phyloP scores from a whole-genome alignment of 2,888 invertebrate species.

The Rhamphomyia laevipes region DNA sequence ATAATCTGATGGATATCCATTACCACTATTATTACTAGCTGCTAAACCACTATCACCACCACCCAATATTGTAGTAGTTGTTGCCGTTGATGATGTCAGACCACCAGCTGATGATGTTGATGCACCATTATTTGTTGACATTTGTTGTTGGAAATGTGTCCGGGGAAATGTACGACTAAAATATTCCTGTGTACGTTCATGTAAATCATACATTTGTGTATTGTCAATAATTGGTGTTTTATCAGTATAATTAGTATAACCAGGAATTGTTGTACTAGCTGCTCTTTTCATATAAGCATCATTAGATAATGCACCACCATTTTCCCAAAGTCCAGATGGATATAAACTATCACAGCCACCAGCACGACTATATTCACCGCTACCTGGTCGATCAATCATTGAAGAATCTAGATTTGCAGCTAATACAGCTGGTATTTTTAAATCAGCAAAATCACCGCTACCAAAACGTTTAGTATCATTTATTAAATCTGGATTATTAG shows the following conservation, averaged over 20 bases:
- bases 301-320: constrained; percentile 27
- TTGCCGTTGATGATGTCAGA: constrained; percentile 8
- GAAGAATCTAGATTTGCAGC: constrained; percentile 40
- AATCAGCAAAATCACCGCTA: constrained; percentile 39
- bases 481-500: constrained; percentile 76
- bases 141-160: constrained; percentile 27
- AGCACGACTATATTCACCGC: constrained; percentile 68
- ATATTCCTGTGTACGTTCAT: constrained; percentile 40
- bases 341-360: constrained; percentile 62
- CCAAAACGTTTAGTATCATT: constrained; percentile 65
- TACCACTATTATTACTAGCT: constrained; percentile 15
- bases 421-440: constrained; percentile 27
- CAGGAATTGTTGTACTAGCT: constrained; percentile 44
- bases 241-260: constrained; percentile 51
- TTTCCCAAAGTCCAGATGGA: constrained; percentile 70
- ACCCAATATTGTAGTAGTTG: constrained; percentile 7
- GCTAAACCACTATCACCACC: constrained; percentile 17
- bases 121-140: not conserved
- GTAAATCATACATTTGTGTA: constrained; percentile 31
- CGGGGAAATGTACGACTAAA: constrained; percentile 51
- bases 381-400: constrained; percentile 45
- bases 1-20: constrained; percentile 64
- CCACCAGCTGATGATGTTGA: constrained; percentile 15
- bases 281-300: constrained; percentile 45
- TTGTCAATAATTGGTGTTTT: constrained; percentile 62